Evolutionary conservation across 2,888 invertebrate genomes (phyloP), one percentile per base, ranked within the genome.

Genomic region (Leucophenga montana): DNA sequence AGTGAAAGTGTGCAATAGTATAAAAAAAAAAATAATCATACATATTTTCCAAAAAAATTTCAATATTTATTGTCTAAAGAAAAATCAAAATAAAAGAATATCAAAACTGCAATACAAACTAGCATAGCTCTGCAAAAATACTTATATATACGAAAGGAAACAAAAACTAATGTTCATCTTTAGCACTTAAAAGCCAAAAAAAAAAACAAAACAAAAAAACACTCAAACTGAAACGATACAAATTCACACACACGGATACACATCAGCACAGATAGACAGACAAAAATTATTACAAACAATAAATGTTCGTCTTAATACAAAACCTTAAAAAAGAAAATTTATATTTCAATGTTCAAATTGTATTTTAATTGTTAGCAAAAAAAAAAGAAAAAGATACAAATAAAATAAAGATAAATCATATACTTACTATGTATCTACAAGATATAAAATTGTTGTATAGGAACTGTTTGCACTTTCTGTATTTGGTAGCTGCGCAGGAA

Each of bases 401-500:
- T 62, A 67, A 16, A 67, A 70, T 76, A 61, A 67, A 71, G 69
- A 75, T 66, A 68, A 69, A 71, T 1, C 56, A 66, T 65, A 16
- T 67, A 75, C 72, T 33, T 11, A 11, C n/a, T 39, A 39, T 39
- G 39, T 39, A 39, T 39, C 5, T 39, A 39, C 3, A 39, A 39
- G 39, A 39, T 39, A 39, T 39, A 39, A 39, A 39, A 39, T 39
- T 39, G 39, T 39, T 39, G 39, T 39, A 39, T 39, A 39, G 39
- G 39, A 39, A 75, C 73, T 77, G 82, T 82, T 80, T 82, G 80
- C 80, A 82, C 80, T 77, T 79, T 79, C 77, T 77, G 77, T 80
- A 79, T 79, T 80, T 78, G 78, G 71, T 70, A 65, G 9, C 8
- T 14, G 20, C 27, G 18, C n/a, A 54, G 22, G 71, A 8, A 39